Evolutionary conservation across 2,888 invertebrate genomes (phyloP), one percentile per base, ranked within the genome.

Genomic region (Psylliodes chrysocephalus): DNA sequence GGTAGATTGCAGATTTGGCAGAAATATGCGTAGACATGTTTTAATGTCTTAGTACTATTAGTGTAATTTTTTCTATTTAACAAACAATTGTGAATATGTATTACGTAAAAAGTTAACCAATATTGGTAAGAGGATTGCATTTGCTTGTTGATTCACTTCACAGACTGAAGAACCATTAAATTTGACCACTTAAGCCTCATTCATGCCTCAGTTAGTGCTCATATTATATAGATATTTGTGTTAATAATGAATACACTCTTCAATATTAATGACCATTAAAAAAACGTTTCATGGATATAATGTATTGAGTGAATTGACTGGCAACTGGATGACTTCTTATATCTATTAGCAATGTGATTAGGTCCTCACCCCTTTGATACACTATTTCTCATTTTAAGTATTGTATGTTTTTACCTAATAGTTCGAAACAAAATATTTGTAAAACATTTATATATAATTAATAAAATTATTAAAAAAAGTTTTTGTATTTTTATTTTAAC

Each of bases 1-100:
- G 17, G 49, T 49, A 49, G 49, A 49, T 49, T 49, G 49, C 49
- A 49, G 49, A 49, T 49, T 49, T 49, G 49, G 49, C 49, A 49
- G 28, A 49, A 49, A 49, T 49, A 17, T 49, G 7, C 28, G 49
- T 49, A 49, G 49, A 49, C 49, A 49, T 49, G 49, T 49, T 49
- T 49, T 49, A 49, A 49, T 49, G 49, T 49, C 49, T 49, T 28
- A 19, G 10, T 47, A 47, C 25, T 22, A 47, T 25, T 28, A 49
- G 28, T 12, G 15, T 49, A 49, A 15, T 49, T 14, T 49, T 49
- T 49, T 49, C 28, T 49, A 17, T 47, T 14, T 46, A 46, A 17
- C 14, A 30, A 19, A 42, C 17, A 8, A 42, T 18, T 42, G 42
- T 42, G 42, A 42, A 42, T 8, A 49, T 30, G 15, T 28, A 49